Percentiles rank a stretch among this genome's conserved stretches.
Evolutionary conservation across 2,113 vertebrate genomes (phyloP).

Genomic region (Physeter macrocephalus): DNA sequence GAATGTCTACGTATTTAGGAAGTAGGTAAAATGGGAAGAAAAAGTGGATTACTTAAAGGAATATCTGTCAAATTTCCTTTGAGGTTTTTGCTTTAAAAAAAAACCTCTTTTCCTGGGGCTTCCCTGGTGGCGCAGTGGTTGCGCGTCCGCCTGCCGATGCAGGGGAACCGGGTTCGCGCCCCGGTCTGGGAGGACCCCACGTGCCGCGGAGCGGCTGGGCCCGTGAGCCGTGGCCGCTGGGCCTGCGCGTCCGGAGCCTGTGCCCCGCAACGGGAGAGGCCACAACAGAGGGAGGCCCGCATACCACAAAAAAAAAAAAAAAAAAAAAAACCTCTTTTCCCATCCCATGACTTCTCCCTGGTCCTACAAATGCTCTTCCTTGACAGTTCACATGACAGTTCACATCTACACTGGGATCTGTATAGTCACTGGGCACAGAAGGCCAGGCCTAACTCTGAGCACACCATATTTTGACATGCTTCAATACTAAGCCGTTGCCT

Average conservation of each 20-base stretch:
- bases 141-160: too few species aligned
- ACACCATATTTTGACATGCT: not conserved
- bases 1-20: not conserved
- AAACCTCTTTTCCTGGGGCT: not conserved
- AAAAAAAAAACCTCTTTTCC: not conserved
- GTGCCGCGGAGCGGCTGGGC: too few species aligned
- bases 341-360: not conserved
- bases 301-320: not conserved
- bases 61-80: not conserved
- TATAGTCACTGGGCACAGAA: not conserved
- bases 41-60: not conserved
- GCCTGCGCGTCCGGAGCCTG: too few species aligned
- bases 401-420: fast-evolving
- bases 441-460: not conserved
- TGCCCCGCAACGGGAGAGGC: too few species aligned
- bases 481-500: not conserved
- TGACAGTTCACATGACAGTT: not conserved
- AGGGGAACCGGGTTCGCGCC: too few species aligned
- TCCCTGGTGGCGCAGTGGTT: too few species aligned
- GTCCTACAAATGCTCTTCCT: not conserved
- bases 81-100: not conserved
- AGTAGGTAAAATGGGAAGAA: not conserved
- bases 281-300: too few species aligned
- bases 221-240: too few species aligned
- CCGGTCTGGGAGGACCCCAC: too few species aligned